Conservation (phyloP, 2,888 invertebrate species). For the Amphimallon solstitiale region DNA sequence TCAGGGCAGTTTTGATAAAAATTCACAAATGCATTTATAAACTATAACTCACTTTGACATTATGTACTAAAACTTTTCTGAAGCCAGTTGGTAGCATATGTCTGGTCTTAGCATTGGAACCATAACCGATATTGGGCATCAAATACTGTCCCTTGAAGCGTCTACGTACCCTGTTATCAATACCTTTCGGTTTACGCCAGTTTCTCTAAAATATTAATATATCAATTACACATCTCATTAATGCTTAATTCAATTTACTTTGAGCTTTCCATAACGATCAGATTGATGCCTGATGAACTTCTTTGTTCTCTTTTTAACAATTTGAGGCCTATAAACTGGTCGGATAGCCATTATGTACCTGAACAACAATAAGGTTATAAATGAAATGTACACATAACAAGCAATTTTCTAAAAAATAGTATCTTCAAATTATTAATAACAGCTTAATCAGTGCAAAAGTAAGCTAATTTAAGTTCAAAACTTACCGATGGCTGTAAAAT, state of each 20-base stretch:
- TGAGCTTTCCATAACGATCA: slow-evolving; percentile 96
- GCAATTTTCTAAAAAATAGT: slow-evolving; percentile 58
- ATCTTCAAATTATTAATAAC: background rate
- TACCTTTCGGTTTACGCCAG: slow-evolving; percentile 99
- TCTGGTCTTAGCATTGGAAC: slow-evolving; percentile 92
- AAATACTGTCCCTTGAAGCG: slow-evolving; percentile 98
- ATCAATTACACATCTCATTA: too few relatives aligned
- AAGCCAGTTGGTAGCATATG: slow-evolving; percentile 99
- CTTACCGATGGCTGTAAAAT: slow-evolving; percentile 51
- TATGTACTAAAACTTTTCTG: slow-evolving; percentile 93
- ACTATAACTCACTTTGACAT: slow-evolving; percentile 72
- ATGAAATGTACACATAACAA: background rate
- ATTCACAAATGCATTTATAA: background rate
- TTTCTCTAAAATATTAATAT: slow-evolving; percentile 72
- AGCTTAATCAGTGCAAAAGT: background rate
- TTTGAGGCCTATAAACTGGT: slow-evolving; percentile 88
- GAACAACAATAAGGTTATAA: slow-evolving; percentile 31
- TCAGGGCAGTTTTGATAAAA: slow-evolving; percentile 50
- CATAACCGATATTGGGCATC: slow-evolving; percentile 99
- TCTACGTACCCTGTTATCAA: slow-evolving; percentile 99
- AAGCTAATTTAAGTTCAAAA: slow-evolving; percentile 40
- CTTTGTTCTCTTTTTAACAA: slow-evolving; percentile 97
- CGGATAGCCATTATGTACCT: slow-evolving; percentile 82
- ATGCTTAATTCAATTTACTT: slow-evolving; percentile 68
- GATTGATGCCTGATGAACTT: slow-evolving; percentile 99